These are phyloP conservation scores for Ianthella basta DNA, from an alignment of 37 sponge, comb jelly and placozoan species.

Conservation along the genomic window DNA sequence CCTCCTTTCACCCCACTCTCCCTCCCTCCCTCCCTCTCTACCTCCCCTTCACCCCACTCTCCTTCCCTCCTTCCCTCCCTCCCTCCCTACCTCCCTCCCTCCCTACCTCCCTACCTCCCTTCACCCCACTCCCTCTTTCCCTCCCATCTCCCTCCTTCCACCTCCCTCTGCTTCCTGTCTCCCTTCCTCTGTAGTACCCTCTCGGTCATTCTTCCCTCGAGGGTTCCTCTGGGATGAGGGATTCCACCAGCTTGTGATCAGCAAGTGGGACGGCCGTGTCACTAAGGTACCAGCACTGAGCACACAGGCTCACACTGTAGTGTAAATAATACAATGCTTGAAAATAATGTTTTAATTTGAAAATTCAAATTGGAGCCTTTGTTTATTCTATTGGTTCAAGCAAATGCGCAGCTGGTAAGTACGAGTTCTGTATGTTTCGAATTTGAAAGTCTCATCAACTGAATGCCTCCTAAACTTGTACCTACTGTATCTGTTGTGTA, in stretches of 20 bases:
- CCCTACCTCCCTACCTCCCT: background rate
- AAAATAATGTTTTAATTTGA: background rate
- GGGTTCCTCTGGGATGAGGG: constrained; percentile 99
- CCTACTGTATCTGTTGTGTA: too few relatives aligned
- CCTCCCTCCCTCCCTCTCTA: background rate
- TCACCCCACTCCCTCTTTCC: background rate
- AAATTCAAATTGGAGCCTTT: background rate
- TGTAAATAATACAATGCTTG: background rate
- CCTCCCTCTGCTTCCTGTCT: constrained; percentile 24
- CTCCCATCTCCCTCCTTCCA: background rate
- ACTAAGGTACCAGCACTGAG: constrained; percentile 70
- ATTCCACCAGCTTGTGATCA: constrained; percentile 95
- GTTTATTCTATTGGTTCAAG: background rate
- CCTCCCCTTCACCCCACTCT: background rate
- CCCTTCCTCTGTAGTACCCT: constrained; percentile 71
- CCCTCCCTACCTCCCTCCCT: background rate
- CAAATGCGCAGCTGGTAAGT: background rate
- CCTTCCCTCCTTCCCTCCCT: background rate
- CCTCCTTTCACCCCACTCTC: too few relatives aligned
- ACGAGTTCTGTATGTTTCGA: background rate
- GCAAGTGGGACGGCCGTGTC: constrained; percentile 89
- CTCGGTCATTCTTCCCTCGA: constrained; percentile 98
- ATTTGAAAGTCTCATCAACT: too few relatives aligned
- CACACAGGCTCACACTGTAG: background rate
- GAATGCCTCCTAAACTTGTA: too few relatives aligned